Percentiles rank a stretch among this genome's conserved stretches.
These are phyloP conservation scores for Champsocephalus esox DNA, from an alignment of 2,797 vertebrate genomes.

Conservation along the genomic window DNA sequence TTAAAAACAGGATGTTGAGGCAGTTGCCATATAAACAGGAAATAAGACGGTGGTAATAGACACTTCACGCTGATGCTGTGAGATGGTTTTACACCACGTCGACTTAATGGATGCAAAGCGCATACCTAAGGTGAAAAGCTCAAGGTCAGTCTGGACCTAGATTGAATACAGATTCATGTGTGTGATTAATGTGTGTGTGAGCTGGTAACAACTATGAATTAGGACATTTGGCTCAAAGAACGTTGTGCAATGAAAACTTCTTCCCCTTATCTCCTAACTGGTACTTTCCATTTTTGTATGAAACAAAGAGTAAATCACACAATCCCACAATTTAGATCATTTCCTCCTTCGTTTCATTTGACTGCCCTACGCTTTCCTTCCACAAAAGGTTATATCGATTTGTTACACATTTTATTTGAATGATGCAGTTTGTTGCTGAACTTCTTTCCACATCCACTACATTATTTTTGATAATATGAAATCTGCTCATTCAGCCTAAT, in stretches of 20 bases:
- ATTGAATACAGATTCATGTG: conserved; percentile 80
- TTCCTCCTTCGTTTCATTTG: conserved; percentile 11
- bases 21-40: conserved; percentile 88
- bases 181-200: conserved; percentile 69
- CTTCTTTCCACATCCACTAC: conserved; percentile 2
- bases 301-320: conserved; percentile 14
- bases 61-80: conserved; percentile 83
- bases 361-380: conserved; percentile 9
- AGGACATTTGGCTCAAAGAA: conserved; percentile 57
- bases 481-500: conserved; percentile 54
- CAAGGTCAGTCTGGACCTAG: conserved; percentile 78
- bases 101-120: conserved; percentile 81
- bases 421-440: conserved; percentile 4
- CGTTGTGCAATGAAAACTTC: conserved; percentile 53
- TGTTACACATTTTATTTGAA: neutral
- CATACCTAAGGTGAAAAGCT: conserved; percentile 79
- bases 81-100: conserved; percentile 77
- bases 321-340: conserved; percentile 7
- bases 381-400: conserved; percentile 11
- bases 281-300: conserved; percentile 34
- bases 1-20: conserved; percentile 88
- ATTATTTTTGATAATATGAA: conserved; percentile 21
- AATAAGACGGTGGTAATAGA: conserved; percentile 86
- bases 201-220: conserved; percentile 58
- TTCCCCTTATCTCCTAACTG: neutral